Evolutionary conservation across 1,140 invertebrate genomes (phyloP), one percentile per base, ranked within the genome.

Genomic region (Bombus fervidus): DNA sequence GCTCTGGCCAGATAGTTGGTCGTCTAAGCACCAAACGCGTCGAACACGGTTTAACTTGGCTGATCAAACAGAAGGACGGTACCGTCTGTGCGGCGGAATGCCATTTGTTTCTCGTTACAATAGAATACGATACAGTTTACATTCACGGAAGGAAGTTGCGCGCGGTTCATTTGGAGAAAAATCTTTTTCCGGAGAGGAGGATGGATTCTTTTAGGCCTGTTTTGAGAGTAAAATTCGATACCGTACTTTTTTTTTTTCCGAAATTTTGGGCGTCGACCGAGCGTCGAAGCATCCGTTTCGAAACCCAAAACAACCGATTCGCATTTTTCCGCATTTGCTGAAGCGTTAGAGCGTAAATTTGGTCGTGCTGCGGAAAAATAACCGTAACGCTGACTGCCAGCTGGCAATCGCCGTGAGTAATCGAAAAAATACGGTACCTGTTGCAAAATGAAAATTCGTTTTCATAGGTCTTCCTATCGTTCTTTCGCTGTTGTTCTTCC

Each of bases 401-500:
- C 82, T 79, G 75, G 75, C 75, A 84, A 84, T 84, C 76, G 59
- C 62, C 43, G 83, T 41, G 53, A 85, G 53, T 72, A 80, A 84
- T 79, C 75, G 74, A 83, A 43, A 68, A 41, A 59, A 62, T 66
- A 66, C 13, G 31, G 43, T 69, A 83, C 66, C 83, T 85, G 83
- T 85, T 85, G 83, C 83, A n/a, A 85, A 47, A 79, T 73, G 53
- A 62, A 71, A 80, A 72, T 80, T 85, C 66, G 37, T 85, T 57
- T 72, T 31, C 68, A 31, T 5, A 13, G 31, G 13, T 66, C 64
- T 34, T 66, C 13, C n/a, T 8, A 31, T 31, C 62, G n/a, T 66
- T 18, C 62, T 15, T 72, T 37, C 34, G 8, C 15, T 28, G 53
- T 34, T 13, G 4, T 25, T 31, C 3, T 0, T 10, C 3, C 31